These are phyloP conservation scores for Potamilus streckersoni DNA, from an alignment of 1,140 invertebrate species.

Conservation along the genomic window DNA sequence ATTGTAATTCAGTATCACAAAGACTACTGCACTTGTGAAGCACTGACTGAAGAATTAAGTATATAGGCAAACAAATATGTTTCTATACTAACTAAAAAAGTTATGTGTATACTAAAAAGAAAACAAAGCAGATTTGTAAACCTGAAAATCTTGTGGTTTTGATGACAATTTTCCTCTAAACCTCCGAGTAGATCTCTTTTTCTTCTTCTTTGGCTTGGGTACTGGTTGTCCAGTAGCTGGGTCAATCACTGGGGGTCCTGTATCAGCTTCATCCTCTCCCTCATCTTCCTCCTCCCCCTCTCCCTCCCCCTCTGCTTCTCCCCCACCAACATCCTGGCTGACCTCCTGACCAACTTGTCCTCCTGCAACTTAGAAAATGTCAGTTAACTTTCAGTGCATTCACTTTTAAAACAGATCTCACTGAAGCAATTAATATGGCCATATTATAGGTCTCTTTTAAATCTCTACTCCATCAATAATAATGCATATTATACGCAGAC, in stretches of 20 bases:
- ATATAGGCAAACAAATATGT: too few species aligned
- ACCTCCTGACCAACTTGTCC: neutral
- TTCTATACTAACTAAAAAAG: neutral
- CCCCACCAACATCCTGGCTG: slow-evolving; percentile 10
- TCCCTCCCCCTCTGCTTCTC: slow-evolving; percentile 17
- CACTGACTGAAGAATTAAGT: too few species aligned
- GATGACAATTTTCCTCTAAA: slow-evolving; percentile 47
- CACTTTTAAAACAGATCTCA: neutral
- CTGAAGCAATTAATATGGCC: neutral
- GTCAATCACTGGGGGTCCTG: slow-evolving; percentile 43
- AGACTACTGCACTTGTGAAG: too few species aligned
- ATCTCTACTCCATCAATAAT: neutral
- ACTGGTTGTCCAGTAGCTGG: slow-evolving; percentile 42
- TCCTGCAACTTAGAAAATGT: neutral
- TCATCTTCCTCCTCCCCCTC: slow-evolving; percentile 36
- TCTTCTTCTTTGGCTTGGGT: slow-evolving; percentile 35
- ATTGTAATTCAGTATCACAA: too few species aligned
- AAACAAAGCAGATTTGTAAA: slow-evolving; percentile 18
- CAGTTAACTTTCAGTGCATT: neutral
- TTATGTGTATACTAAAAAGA: neutral
- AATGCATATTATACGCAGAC: neutral
- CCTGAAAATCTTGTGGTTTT: slow-evolving; percentile 57
- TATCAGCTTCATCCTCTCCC: slow-evolving; percentile 41
- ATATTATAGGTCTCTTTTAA: neutral
- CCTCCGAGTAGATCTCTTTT: slow-evolving; percentile 30